Base-by-base conservation (phyloP, 2,113 vertebrate species). In the Carassius carassius region DNA sequence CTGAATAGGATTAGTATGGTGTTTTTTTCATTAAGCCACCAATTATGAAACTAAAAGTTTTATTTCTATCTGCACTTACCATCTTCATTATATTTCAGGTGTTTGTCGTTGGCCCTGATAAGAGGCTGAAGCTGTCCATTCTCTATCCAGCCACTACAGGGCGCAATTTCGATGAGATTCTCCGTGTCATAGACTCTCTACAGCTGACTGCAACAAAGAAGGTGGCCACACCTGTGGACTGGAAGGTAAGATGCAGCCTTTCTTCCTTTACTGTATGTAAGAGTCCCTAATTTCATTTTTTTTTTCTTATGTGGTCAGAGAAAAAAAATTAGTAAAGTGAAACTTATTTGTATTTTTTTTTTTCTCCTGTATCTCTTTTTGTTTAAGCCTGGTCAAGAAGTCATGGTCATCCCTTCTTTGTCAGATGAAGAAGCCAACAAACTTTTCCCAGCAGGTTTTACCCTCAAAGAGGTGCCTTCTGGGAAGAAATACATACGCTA, bases 121-220 rank as follows among this genome's bases (percentile, higher is more conserved):
- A 99, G 95, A 97, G 94, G 89, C 86, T 99, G 92, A 99, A 99
- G 92, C 95, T 99, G 63, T 99, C 98, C 6, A 95, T 99, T 92
- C 96, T 99, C 58, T 99, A 99, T 88, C 98, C 98, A 14, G 98
- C 98, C 67, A 99, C 97, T 80, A 99, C 98, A 0, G 98, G 98
- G 37, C 96, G 98, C 88, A 99, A 99, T 92, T 99, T 99, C 11
- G 94, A 97, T 72, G 98, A 99, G 93, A 92, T 99, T 83, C 95
- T 99, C 78, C 90, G 98, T 79, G 98, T 95, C 1, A 93, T 99
- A 16, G 96, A 97, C 90, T 99, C 98, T 5, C 94, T 99, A 86
- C 98, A 99, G 94, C 93, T 99, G 89, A 99, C 98, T 0, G 97
- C 97, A 0, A 93, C 94, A 85, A 97, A 98, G 91, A 96, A 95